Evolutionary conservation across 2,113 vertebrate species (phyloP), one percentile per base, ranked within the genome.

Genomic region (Cynocephalus volans): DNA sequence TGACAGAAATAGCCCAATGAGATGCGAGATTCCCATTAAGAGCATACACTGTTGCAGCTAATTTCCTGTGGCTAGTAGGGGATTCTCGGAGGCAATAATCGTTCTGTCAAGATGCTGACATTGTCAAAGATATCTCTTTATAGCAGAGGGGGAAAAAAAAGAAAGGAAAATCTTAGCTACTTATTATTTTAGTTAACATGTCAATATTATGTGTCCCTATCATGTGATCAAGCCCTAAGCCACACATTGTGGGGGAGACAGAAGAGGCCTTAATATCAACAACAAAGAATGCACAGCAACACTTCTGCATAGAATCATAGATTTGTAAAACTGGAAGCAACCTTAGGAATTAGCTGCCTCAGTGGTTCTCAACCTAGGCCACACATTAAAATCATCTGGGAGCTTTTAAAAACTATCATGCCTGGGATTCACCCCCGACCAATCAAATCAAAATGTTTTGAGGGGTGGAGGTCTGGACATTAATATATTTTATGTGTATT

Each of bases 1-100:
- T 75, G 96, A 98, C 91, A 97, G 91, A 97, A 97, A 94, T 81
- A 97, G 83, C 73, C 88, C 73, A 69, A 69, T 97, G 93, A 97
- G 77, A 89, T 91, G 77, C 81, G 93, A 95, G 85, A 95, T 73
- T 97, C 93, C 95, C 72, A 95, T 94, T 97, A 97, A 95, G 56
- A 94, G 56, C 50, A 82, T 85, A 93, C 21, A 73, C 12, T 41
- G 56, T 86, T 95, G 60, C 67, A 70, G 62, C 72, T 95, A 73
- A 97, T 98, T 96, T 96, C 56, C 91, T 93, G 86, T 75, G 82
- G 23, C 91, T 96, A 94, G 33, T 62, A 82, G 50, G 65, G 50
- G 62, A 91, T 96, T 82, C 77, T 52, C 94, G 67, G 67, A 96
- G 65, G 86, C 73, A 95, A 95, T 95, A 94, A 95, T 97, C 15